Evolutionary conservation across 2,797 vertebrate species (phyloP).

Genomic region (Poeciliopsis gracilis): DNA sequence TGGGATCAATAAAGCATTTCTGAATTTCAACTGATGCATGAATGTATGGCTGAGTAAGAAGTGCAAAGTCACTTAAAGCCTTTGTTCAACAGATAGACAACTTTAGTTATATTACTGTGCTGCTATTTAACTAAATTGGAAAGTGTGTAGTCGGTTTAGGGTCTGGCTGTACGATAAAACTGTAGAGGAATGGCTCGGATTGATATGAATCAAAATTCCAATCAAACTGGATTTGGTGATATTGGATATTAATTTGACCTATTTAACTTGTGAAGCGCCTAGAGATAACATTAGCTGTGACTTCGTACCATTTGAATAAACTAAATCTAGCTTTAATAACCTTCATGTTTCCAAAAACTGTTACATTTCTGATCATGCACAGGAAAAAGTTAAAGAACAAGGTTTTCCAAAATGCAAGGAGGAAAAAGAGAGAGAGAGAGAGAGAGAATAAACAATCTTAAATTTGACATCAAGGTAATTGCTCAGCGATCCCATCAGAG

Average conservation of each 20-base stretch:
- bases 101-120: background rate
- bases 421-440: no score
- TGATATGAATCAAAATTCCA: background rate
- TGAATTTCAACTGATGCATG: background rate
- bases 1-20: no score
- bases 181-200: background rate
- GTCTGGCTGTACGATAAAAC: background rate
- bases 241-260: background rate
- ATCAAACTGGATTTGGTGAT: background rate
- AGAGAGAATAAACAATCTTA: no score
- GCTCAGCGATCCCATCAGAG: background rate
- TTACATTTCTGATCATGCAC: background rate
- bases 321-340: background rate
- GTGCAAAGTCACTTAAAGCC: background rate
- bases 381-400: background rate
- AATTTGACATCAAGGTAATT: background rate
- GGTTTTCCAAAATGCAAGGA: background rate
- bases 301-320: background rate
- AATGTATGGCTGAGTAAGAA: background rate
- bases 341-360: background rate
- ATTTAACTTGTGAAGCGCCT: background rate
- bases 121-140: background rate
- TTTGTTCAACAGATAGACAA: background rate
- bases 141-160: background rate
- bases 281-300: background rate